Evolutionary conservation across 2,113 vertebrate species (phyloP).

Genomic region (Carassius gibelio): DNA sequence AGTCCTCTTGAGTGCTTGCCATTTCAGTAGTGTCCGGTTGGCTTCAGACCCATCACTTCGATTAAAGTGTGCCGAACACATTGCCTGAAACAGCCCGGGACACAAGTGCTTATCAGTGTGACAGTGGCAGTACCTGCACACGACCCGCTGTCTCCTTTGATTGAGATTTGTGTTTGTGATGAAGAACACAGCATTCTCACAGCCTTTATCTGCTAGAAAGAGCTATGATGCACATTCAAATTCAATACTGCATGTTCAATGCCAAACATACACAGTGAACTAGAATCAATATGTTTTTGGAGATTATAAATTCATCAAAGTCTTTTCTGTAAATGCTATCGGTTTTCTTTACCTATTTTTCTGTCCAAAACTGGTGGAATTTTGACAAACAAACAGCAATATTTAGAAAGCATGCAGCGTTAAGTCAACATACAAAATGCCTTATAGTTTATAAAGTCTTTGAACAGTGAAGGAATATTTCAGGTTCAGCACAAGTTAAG

Average conservation of each 20-base stretch:
- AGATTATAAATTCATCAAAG: background rate
- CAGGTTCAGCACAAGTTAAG: too few relatives aligned
- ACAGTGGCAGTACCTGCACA: too few relatives aligned
- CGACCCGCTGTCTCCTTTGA: background rate
- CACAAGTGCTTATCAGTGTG: background rate
- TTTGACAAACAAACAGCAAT: too few relatives aligned
- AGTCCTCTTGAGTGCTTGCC: conserved; percentile 90
- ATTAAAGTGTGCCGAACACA: conserved; percentile 89
- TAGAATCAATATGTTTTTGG: background rate
- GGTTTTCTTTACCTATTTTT: background rate
- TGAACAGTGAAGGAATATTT: too few relatives aligned
- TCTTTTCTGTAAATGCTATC: background rate
- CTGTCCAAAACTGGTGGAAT: too few relatives aligned
- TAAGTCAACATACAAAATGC: too few relatives aligned
- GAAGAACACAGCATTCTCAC: background rate
- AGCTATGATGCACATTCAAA: conserved; percentile 4
- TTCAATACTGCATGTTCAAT: background rate
- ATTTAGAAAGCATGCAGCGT: too few relatives aligned
- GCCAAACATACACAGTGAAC: background rate
- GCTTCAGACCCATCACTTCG: conserved; percentile 95
- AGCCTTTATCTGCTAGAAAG: background rate
- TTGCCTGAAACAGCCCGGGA: conserved; percentile 77
- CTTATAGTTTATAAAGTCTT: too few relatives aligned
- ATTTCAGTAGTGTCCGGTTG: conserved; percentile 87
- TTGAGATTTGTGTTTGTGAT: background rate